Base-by-base conservation (phyloP, 2,888 invertebrate species). In the Gastrophysa polygoni region DNA sequence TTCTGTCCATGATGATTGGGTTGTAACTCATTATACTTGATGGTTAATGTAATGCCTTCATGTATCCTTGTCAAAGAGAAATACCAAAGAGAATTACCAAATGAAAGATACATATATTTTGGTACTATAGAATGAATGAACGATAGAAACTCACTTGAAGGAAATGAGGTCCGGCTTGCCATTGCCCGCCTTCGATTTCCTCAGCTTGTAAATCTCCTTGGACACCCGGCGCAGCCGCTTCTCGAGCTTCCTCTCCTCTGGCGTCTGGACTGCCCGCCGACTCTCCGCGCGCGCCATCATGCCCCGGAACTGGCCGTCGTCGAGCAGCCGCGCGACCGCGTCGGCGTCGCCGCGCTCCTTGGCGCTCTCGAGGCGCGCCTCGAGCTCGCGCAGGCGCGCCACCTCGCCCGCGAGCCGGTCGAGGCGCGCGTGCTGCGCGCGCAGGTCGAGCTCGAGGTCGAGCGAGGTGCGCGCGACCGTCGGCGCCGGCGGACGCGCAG, bases 101-200 rank as follows among this genome's bases (percentile, higher is more conserved):
- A n/a, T n/a, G n/a, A n/a, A n/a, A n/a, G n/a, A n/a, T n/a, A n/a
- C n/a, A n/a, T n/a, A n/a, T n/a, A n/a, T n/a, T n/a, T n/a, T n/a
- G n/a, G n/a, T n/a, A n/a, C n/a, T n/a, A n/a, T n/a, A n/a, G n/a
- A n/a, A n/a, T n/a, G n/a, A n/a, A n/a, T n/a, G n/a, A n/a, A n/a
- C n/a, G n/a, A n/a, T n/a, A n/a, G n/a, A 24, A 24, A 75, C 91
- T 88, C 80, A 95, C 95, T 93, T 94, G 84, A 96, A 96, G 50
- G 95, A 94, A 74, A 95, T 91, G 69, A 95, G 85, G 82, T 96
- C 95, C 0, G 96, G 95, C 78, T 93, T 92, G 67, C 94, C 90
- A 74, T 92, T 91, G 50, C 93, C 93, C 71, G 92, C 91, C 77
- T 93, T 89, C 52, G 92, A 93, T 81, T 93, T 92, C 70, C 96